Conservation (phyloP, 2,888 invertebrate genomes). For the Salticus scenicus region DNA sequence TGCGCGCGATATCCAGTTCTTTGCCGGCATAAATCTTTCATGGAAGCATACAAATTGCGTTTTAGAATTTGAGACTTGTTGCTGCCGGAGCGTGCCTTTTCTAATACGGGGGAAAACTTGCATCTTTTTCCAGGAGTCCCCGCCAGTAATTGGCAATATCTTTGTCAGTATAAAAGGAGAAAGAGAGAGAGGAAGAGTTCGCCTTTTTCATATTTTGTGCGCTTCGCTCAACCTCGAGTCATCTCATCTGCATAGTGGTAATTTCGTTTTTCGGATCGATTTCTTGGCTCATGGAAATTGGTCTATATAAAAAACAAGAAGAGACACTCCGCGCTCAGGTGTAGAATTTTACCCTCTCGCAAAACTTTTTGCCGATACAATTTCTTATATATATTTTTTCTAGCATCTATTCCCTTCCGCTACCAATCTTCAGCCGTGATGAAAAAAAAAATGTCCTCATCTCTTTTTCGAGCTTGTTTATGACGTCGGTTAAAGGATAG, state of each 20-base stretch:
- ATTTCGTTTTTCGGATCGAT: constrained; percentile 67
- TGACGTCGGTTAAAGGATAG: constrained; percentile 59
- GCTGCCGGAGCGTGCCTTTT: constrained; percentile 47
- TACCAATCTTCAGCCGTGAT: constrained; percentile 43
- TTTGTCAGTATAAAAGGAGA: constrained; percentile 66
- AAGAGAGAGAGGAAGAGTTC: constrained; percentile 34
- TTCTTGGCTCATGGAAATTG: constrained; percentile 50
- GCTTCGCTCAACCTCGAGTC: neutral
- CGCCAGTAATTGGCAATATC: constrained; percentile 69
- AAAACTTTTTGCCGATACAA: constrained; percentile 57
- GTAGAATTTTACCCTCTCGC: constrained; percentile 38
- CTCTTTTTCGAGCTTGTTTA: constrained; percentile 50
- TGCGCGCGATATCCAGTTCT: constrained; percentile 35
- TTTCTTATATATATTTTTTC: constrained; percentile 28
- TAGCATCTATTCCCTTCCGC: neutral
- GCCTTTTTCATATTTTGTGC: constrained; percentile 44
- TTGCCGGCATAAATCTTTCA: constrained; percentile 66
- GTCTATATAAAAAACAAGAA: constrained; percentile 44
- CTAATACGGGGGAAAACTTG: constrained; percentile 36
- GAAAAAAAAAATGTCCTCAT: constrained; percentile 8
- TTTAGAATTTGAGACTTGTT: constrained; percentile 70
- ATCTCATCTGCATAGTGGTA: constrained; percentile 70
- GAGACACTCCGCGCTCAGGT: constrained; percentile 42
- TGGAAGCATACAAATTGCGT: constrained; percentile 68
- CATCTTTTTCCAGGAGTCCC: constrained; percentile 16